Evolutionary conservation across 2,113 vertebrate species (phyloP).

Genomic region (Toxostoma redivivum): DNA sequence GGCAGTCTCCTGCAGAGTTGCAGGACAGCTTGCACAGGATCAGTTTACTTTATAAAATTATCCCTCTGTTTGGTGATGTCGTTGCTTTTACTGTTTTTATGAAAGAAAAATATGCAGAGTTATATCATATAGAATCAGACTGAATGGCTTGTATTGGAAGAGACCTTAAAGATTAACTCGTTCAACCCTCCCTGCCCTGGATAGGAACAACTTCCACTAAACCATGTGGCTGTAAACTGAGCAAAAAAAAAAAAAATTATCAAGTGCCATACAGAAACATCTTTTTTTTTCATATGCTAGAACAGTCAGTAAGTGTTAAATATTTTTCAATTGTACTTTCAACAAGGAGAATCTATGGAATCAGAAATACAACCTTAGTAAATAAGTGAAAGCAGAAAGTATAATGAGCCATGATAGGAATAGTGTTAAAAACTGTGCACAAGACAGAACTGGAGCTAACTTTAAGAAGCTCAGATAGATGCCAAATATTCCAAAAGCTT

Average conservation of each 20-base stretch:
- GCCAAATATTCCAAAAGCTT: background rate
- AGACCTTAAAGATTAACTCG: background rate
- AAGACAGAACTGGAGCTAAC: background rate
- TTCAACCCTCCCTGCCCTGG: background rate
- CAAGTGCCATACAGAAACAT: background rate
- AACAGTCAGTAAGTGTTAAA: background rate
- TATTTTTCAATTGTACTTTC: background rate
- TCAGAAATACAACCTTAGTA: background rate
- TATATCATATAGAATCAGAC: background rate
- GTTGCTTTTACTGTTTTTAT: background rate
- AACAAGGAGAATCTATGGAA: background rate
- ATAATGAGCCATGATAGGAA: background rate
- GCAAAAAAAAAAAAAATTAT: background rate
- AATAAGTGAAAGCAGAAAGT: background rate
- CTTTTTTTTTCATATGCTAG: background rate
- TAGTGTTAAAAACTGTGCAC: background rate
- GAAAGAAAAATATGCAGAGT: background rate
- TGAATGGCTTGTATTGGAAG: background rate
- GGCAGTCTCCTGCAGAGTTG: background rate
- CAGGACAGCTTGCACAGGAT: background rate
- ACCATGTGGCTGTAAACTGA: background rate
- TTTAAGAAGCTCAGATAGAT: background rate
- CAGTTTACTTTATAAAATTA: background rate
- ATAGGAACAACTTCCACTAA: background rate
- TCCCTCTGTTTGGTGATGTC: background rate